Evolutionary conservation across 2,888 invertebrate species (phyloP).

Genomic region (Neria commutata): DNA sequence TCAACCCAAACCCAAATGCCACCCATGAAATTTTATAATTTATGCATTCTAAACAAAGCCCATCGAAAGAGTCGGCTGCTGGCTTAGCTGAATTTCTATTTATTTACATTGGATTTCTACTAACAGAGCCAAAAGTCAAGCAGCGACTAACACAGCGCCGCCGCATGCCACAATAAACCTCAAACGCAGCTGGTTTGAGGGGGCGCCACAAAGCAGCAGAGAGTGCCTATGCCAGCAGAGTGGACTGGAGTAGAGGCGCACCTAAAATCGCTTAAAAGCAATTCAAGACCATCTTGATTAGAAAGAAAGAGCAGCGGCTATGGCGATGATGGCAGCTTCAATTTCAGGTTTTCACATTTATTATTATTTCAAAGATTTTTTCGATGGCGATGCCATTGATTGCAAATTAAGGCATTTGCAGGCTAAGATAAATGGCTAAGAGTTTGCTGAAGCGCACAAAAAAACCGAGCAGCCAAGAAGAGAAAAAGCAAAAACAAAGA

Average conservation of each 20-base stretch:
- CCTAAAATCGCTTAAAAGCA: slow-evolving; percentile 19
- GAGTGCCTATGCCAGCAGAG: too few relatives aligned
- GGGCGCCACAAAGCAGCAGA: background rate
- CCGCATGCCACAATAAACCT: background rate
- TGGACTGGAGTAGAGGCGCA: background rate
- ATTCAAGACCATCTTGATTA: slow-evolving; percentile 58
- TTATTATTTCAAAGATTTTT: slow-evolving; percentile 20
- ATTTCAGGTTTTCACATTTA: slow-evolving; percentile 13
- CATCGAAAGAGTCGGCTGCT: background rate
- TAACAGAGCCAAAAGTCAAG: background rate
- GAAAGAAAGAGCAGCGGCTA: slow-evolving; percentile 25
- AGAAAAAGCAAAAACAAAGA: background rate
- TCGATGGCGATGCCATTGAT: slow-evolving; percentile 36
- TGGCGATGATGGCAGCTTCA: background rate
- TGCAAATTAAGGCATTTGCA: too few relatives aligned
- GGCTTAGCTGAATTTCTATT: background rate
- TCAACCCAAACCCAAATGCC: background rate
- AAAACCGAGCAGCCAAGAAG: background rate
- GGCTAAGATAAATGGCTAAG: too few relatives aligned
- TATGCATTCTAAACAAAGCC: background rate
- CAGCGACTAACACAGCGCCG: background rate
- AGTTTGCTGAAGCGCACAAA: too few relatives aligned
- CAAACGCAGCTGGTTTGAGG: background rate
- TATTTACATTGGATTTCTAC: background rate
- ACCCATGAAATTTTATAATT: background rate